Percentiles rank a stretch among this genome's conserved stretches.
phyloP scores from a whole-genome alignment of 2,797 vertebrate species.

The Mormyrus hasselquistii region DNA sequence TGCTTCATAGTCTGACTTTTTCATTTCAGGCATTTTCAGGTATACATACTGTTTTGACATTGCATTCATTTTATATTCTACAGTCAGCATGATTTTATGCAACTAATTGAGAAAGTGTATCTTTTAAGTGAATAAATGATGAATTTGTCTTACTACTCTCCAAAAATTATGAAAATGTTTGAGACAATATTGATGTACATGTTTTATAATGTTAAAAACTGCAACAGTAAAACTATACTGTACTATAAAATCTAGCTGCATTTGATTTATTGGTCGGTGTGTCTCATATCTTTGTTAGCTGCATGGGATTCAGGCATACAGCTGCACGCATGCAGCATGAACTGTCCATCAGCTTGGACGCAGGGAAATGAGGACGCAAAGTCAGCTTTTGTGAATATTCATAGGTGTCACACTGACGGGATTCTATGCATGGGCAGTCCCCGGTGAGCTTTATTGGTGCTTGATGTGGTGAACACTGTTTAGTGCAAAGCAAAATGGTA shows the following conservation, averaged over 20 bases:
- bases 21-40: neutral
- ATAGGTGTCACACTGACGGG: neutral
- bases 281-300: neutral
- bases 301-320: neutral
- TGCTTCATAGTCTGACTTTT: neutral
- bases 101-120: neutral
- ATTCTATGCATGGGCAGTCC: neutral
- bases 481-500: neutral
- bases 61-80: neutral
- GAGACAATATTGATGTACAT: neutral
- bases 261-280: neutral
- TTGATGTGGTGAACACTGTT: neutral
- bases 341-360: neutral
- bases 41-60: neutral
- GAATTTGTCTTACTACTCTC: neutral
- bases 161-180: neutral
- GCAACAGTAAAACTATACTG: neutral
- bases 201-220: neutral
- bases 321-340: neutral
- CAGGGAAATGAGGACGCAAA: neutral
- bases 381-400: neutral
- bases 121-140: neutral
- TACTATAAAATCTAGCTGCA: neutral
- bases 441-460: neutral
- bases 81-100: neutral